Evolutionary conservation across 2,888 invertebrate species (phyloP), one percentile per base, ranked within the genome.

Genomic region (Eremobia ochroleuca): DNA sequence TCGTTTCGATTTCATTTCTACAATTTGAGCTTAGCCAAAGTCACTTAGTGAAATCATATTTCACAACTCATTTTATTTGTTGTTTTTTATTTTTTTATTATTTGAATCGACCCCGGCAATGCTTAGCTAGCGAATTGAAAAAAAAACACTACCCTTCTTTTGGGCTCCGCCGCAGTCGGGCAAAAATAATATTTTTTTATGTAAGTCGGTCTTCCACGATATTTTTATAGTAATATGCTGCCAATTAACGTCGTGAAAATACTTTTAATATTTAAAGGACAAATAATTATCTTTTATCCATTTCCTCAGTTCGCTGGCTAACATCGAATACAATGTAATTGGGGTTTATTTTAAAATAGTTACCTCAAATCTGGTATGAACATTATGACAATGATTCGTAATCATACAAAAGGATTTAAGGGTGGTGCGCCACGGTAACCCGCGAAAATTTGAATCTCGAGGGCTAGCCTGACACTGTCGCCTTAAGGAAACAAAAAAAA

Each of bases 11-110:
- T 89, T 86, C 72, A 77, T 90, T 92, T 93, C 90, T 93, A 93
- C 92, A 93, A 93, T 96, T 97, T 96, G 96, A 96, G 96, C 96
- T 96, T 96, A 92, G 96, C 95, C 95, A 95, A 94, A 93, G 92
- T 94, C 93, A 92, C 92, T 91, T 92, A 85, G 95, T 96, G 96
- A 97, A 97, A 96, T 97, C 89, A 91, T 76, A 96, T 96, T 96
- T 94, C 96, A 96, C 95, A 86, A 82, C 79, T 85, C 67, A 81
- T 80, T 83, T 61, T 61, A 76, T 71, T 78, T 84, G 74, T 73
- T 78, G 75, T 83, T 72, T 75, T 72, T 83, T 72, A 73, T 74
- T 62, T 59, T 62, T 74, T 71, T 75, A 46, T 52, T 78, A 46
- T 52, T 78, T 68, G 34, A 75, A 79, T 81, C 34, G 81, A 84